Conservation (phyloP, 2,797 vertebrate genomes). For the Phoxinus dragarum region DNA sequence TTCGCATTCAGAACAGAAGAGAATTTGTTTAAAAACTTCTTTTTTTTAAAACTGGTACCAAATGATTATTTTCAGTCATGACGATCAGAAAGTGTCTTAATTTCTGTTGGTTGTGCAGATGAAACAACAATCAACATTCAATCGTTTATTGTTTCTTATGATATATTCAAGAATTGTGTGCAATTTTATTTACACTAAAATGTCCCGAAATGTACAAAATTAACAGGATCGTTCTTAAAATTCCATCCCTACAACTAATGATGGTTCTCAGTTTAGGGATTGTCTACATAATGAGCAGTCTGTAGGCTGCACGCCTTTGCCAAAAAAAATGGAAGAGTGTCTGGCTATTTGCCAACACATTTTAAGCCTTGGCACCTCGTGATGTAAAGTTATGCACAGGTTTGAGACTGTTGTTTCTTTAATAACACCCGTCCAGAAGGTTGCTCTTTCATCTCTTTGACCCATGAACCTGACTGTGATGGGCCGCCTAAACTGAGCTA, state of each 20-base stretch:
- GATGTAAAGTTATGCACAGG: constrained; percentile 43
- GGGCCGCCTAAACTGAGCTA: constrained; percentile 17
- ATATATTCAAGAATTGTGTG: background rate
- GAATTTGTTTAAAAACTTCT: background rate
- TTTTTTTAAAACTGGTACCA: too few species aligned
- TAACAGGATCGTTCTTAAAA: background rate
- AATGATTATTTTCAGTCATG: too few species aligned
- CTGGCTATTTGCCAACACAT: constrained; percentile 28
- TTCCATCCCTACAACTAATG: background rate
- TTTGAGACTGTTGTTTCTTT: constrained; percentile 46
- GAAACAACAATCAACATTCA: background rate
- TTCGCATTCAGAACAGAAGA: background rate
- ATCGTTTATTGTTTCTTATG: background rate
- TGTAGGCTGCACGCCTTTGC: background rate
- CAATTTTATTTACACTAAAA: too few species aligned
- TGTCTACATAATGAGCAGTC: constrained; percentile 1
- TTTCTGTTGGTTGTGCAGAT: background rate
- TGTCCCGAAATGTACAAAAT: too few species aligned
- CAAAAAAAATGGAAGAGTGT: background rate
- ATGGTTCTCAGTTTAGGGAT: background rate
- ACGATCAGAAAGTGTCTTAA: background rate
- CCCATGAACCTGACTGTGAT: constrained; percentile 28
- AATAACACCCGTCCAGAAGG: constrained; percentile 33
- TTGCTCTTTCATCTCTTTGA: constrained; percentile 47
- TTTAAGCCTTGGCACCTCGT: constrained; percentile 37